Percentiles rank a stretch among this genome's conserved stretches.
Evolutionary conservation across 1,140 invertebrate genomes (phyloP).

Genomic region (Camponotus vicinus): DNA sequence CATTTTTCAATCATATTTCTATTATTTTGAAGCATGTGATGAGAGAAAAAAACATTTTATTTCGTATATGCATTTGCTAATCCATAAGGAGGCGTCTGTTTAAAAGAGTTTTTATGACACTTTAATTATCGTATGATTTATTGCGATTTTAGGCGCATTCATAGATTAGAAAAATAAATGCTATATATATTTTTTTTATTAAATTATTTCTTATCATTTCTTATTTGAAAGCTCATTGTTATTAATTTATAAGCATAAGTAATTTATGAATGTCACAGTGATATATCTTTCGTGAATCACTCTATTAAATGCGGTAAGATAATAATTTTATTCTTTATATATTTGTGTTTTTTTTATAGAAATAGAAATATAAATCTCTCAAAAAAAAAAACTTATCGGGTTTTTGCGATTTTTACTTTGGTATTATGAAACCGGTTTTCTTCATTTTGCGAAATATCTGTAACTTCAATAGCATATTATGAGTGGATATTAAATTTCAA

Average conservation of each 20-base stretch:
- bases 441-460: background rate
- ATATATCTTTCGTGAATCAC: background rate
- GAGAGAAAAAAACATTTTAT: slow-evolving; percentile 11
- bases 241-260: background rate
- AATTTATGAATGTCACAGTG: background rate
- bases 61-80: background rate
- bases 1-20: background rate
- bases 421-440: background rate
- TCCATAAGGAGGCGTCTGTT: too few relatives aligned
- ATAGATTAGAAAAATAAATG: background rate
- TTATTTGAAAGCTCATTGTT: background rate
- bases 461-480: background rate
- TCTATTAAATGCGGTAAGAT: background rate
- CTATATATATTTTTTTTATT: background rate
- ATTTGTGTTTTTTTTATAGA: background rate
- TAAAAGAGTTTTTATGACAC: too few relatives aligned
- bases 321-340: background rate
- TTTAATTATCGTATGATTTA: slow-evolving; percentile 22
- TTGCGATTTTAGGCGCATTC: background rate
- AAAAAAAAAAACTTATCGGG: background rate
- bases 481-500: slow-evolving; percentile 2
- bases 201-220: background rate
- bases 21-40: slow-evolving; percentile 22
- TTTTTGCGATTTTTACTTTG: background rate
- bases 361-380: background rate